Evolutionary conservation across 2,113 vertebrate genomes (phyloP), one percentile per base, ranked within the genome.

Genomic region (Trematomus loennbergii): DNA sequence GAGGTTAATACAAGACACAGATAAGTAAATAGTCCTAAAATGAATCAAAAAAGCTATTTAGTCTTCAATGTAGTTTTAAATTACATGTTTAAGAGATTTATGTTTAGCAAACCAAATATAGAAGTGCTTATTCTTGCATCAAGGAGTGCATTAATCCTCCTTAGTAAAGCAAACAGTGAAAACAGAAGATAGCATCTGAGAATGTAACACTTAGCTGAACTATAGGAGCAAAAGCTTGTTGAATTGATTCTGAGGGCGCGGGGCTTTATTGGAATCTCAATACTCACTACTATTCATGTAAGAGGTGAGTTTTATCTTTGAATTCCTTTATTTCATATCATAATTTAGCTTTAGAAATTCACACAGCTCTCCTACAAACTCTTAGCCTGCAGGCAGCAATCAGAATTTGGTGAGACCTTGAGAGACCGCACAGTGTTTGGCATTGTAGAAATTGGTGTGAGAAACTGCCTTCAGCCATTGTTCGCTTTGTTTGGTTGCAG

Each of bases 331-430:
- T 20, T 62, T 62, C 12, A 36, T 20, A 12, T 46, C 13, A 29
- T 62, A 33, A 29, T 54, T 46, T 22, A 9, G 12, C 48, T 15
- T 5, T 49, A 2, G 15, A 15, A 36, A 7, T 29, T 52, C n/a
- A 52, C 15, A 10, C 7, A 68, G 46, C 46, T 45, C 36, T 3
- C 29, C 54, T 9, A 1, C 36, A 40, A 40, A 50, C 45, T 36
- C 25, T 43, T 9, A 33, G 49, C 12, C 50, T 71, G 10, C 33
- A 18, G 36, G 40, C 54, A 20, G 12, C 20, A 63, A 49, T 78
- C 13, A 5, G 49, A 43, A 46, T 45, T 69, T 29, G 54, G 12
- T 53, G 17, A 46, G 46, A 48, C 79, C 57, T 69, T 69, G 49
- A 58, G 64, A 82, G 49, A 36, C 17, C 48, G 25, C 43, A 43